Percentiles rank a stretch among this genome's conserved stretches.
These are phyloP conservation scores for Seriola dumerili DNA, from an alignment of 2,113 vertebrate species.

Conservation along the genomic window DNA sequence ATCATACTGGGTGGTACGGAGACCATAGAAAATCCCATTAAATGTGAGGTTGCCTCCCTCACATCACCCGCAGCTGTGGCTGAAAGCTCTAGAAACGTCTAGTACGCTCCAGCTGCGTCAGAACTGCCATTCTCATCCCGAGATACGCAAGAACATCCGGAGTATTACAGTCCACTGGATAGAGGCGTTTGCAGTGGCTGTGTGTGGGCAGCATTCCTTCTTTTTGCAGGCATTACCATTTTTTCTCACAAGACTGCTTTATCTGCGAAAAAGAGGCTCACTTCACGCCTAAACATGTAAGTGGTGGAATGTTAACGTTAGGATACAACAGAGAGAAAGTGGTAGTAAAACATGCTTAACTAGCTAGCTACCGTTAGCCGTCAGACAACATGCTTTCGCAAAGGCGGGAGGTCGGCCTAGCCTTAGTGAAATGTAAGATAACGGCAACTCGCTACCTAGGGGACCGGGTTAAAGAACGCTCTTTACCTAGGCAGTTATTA, in stretches of 20 bases:
- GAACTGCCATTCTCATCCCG: conserved; percentile 43
- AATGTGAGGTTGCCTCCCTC: background rate
- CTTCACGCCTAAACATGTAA: conserved; percentile 72
- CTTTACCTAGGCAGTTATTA: too few relatives aligned
- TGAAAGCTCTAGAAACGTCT: conserved; percentile 82
- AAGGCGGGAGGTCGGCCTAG: conserved; percentile 78
- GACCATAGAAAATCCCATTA: background rate
- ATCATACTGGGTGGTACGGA: background rate
- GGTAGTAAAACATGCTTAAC: background rate
- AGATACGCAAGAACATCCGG: conserved; percentile 61
- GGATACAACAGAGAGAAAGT: background rate
- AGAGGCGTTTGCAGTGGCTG: conserved; percentile 49
- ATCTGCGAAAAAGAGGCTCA: conserved; percentile 21
- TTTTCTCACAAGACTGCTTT: conserved; percentile 5
- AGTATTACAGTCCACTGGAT: conserved; percentile 31
- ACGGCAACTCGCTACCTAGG: background rate
- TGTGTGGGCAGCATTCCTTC: conserved; percentile 23
- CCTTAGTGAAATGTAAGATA: conserved; percentile 6
- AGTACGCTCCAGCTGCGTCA: conserved; percentile 66
- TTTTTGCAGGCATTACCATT: background rate
- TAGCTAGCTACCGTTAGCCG: conserved; percentile 58
- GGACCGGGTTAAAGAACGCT: accelerated
- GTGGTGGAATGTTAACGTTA: conserved; percentile 35
- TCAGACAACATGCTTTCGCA: conserved; percentile 66
- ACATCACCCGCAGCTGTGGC: conserved; percentile 54